phyloP scores from a whole-genome alignment of 2,888 invertebrate species.

The Elysia crispata region DNA sequence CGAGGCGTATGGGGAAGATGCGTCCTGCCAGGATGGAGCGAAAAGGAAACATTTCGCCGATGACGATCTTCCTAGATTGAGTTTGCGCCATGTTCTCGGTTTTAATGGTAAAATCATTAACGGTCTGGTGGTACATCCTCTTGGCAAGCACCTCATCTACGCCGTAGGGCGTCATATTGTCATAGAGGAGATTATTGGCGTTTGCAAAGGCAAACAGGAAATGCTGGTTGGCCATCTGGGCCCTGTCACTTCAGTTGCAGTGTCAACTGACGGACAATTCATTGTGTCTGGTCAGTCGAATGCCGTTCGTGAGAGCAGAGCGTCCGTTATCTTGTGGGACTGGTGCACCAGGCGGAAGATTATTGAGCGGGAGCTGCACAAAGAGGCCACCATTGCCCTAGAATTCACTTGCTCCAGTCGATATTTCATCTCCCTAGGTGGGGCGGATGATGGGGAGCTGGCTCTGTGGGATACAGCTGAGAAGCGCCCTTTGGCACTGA shows the following conservation, averaged over 20 bases:
- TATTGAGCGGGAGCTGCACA: slow-evolving; percentile 88
- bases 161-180: slow-evolving; percentile 77
- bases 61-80: too few relatives aligned
- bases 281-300: slow-evolving; percentile 94
- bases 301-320: slow-evolving; percentile 83
- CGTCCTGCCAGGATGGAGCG: too few relatives aligned
- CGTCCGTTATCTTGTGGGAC: slow-evolving; percentile 93
- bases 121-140: slow-evolving; percentile 76
- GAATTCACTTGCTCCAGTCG: slow-evolving; percentile 88
- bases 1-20: too few relatives aligned
- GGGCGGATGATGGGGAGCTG: slow-evolving; percentile 88
- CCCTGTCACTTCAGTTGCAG: slow-evolving; percentile 74
- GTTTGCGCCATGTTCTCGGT: too few relatives aligned
- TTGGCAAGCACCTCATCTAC: slow-evolving; percentile 76
- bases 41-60: too few relatives aligned
- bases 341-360: slow-evolving; percentile 83
- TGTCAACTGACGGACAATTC: slow-evolving; percentile 85
- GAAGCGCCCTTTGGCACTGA: slow-evolving; percentile 9
- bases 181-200: slow-evolving; percentile 73
- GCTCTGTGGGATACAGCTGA: slow-evolving; percentile 11
- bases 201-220: slow-evolving; percentile 60
- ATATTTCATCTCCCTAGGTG: slow-evolving; percentile 90
- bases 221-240: slow-evolving; percentile 77
- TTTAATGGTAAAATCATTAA: slow-evolving; percentile 16
- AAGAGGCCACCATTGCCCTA: slow-evolving; percentile 82